Evolutionary conservation across 2,113 vertebrate genomes (phyloP).

Genomic region (Hoplias malabaricus): DNA sequence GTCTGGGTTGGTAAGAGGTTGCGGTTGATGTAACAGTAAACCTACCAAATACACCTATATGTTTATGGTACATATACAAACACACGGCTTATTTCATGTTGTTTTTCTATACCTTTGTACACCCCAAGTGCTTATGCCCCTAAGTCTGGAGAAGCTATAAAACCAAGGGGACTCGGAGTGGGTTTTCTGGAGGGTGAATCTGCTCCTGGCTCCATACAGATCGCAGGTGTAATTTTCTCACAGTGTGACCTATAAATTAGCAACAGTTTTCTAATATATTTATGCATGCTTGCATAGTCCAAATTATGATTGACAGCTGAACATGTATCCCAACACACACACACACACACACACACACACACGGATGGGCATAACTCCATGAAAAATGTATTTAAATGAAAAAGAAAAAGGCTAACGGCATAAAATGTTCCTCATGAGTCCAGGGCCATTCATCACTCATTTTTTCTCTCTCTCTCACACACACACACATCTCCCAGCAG

Average conservation of each 20-base stretch:
- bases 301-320: conserved; percentile 58
- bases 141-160: not conserved
- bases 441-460: conserved; percentile 16
- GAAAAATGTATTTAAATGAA: conserved; percentile 1
- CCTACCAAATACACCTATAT: too few species aligned
- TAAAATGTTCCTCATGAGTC: not conserved
- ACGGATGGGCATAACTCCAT: conserved; percentile 21
- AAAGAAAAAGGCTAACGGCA: not conserved
- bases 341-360: conserved; percentile 47
- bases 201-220: conserved; percentile 51
- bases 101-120: too few species aligned
- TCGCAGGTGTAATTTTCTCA: conserved; percentile 69
- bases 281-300: conserved; percentile 32
- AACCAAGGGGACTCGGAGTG: conserved; percentile 9
- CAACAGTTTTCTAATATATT: conserved; percentile 58
- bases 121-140: not conserved
- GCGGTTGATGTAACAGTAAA: too few species aligned
- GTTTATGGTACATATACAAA: too few species aligned
- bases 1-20: not conserved
- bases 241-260: conserved; percentile 59
- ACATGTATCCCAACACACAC: conserved; percentile 15
- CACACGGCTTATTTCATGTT: too few species aligned
- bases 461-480: conserved; percentile 12
- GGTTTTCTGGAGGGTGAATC: conserved; percentile 17
- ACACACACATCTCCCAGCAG: conserved; percentile 42